Evolutionary conservation across 2,888 invertebrate species (phyloP), one percentile per base, ranked within the genome.

Genomic region (Achlya flavicornis): DNA sequence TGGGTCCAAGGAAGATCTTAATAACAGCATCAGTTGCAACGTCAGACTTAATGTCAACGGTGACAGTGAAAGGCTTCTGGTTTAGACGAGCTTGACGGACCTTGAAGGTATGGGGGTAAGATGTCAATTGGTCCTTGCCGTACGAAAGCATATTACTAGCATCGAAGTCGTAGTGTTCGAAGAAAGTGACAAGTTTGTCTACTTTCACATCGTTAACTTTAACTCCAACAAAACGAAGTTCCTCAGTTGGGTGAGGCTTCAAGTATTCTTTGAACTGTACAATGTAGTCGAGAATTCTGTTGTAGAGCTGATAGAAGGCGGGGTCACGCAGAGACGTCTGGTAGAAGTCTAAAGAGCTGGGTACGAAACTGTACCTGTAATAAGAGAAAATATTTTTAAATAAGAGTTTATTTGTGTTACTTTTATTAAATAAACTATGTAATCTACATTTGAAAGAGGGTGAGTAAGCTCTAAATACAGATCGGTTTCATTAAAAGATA

Each of bases 241-340:
- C 92, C 19, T 95, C 91, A 65, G 93, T 84, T 62, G 91, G 93
- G 90, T 97, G 96, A 0, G 95, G 93, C 8, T 91, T 84, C 62
- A 95, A 81, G 76, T 93, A 92, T 71, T 93, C 82, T 81, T 96
- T 96, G 93, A 95, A 96, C 67, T 95, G 94, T 76, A 93, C 87
- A 85, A 95, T 94, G 77, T 93, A 94, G 63, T 92, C 84, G 63
- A 94, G 72, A 76, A 96, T 92, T 74, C 94, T 95, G 86, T 95
- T 95, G 89, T 95, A 95, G 63, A 96, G 86, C 68, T 95, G 94
- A 86, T 95, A 97, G 94, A 96, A 96, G 46, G 95, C 94, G 19
- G 97, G 97, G 84, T 97, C 97, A 70, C 96, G 95, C 74, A 96
- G 83, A 68, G 95, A 94, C 8, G 96, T 96, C 77, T 95, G 94